phyloP scores from a whole-genome alignment of 2,113 vertebrate genomes.

The Agelaius tricolor region DNA sequence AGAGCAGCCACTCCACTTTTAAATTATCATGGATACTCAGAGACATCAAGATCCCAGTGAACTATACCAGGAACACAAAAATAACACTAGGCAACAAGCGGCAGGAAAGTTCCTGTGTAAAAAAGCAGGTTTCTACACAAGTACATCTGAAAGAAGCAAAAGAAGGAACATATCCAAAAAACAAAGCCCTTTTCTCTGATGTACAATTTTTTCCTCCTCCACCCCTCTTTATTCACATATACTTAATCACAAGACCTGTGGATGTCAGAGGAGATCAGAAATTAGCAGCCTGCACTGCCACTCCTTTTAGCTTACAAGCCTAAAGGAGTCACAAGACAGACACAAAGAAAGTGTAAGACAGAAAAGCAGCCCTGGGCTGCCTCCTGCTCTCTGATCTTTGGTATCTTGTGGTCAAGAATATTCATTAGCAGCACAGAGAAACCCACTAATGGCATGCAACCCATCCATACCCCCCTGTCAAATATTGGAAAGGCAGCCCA shows the following conservation, averaged over 20 bases:
- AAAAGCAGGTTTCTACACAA: neutral
- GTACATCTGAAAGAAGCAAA: neutral
- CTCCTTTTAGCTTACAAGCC: neutral
- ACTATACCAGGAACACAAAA: neutral
- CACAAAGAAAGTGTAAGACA: neutral
- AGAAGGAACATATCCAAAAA: neutral
- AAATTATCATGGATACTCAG: neutral
- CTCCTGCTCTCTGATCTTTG: neutral
- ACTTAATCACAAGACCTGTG: neutral
- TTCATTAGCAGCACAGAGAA: neutral
- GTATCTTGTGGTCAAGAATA: neutral
- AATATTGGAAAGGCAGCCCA: slow-evolving; percentile 20
- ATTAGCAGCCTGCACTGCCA: neutral
- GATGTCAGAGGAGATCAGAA: slow-evolving; percentile 1
- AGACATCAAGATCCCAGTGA: neutral
- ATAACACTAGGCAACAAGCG: neutral
- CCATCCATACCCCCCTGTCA: slow-evolving; percentile 39
- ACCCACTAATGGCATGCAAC: neutral
- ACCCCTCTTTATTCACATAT: neutral
- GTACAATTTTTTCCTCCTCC: neutral
- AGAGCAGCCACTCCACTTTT: neutral
- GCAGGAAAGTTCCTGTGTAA: neutral
- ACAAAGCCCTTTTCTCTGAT: neutral
- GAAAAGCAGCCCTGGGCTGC: neutral
- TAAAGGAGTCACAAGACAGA: neutral